A percentile compares a stretch with the other conserved stretches of the same genome.
These are phyloP conservation scores for Epinotia nisella DNA, from an alignment of 2,888 invertebrate genomes.

Conservation along the genomic window DNA sequence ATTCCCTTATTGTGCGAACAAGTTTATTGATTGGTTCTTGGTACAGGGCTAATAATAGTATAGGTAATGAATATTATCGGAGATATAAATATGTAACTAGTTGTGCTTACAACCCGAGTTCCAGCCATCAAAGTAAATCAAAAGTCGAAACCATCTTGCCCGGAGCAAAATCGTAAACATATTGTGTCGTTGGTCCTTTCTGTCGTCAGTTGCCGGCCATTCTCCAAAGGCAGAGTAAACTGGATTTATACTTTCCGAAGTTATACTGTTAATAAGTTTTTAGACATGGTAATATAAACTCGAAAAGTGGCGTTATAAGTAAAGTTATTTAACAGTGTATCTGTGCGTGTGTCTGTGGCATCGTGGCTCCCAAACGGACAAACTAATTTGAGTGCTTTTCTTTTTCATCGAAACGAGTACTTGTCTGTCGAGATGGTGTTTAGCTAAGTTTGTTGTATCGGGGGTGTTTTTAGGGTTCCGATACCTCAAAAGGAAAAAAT, in stretches of 20 bases:
- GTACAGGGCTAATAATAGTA: neutral
- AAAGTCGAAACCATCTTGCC: slow-evolving; percentile 1
- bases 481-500: too few species aligned
- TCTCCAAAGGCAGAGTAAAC: slow-evolving; percentile 2
- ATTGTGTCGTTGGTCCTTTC: slow-evolving; percentile 3
- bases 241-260: slow-evolving; percentile 2
- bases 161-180: slow-evolving; percentile 5
- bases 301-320: too few species aligned
- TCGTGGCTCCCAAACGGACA: too few species aligned
- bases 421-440: too few species aligned
- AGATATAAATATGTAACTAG: neutral
- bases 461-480: too few species aligned
- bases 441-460: too few species aligned
- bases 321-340: too few species aligned
- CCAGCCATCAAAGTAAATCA: neutral
- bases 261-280: slow-evolving; percentile 11
- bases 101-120: neutral
- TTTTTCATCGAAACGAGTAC: too few species aligned
- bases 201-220: neutral
- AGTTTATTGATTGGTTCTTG: neutral
- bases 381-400: too few species aligned
- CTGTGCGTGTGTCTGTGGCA: too few species aligned
- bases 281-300: neutral
- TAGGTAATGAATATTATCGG: neutral
- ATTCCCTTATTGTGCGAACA: neutral